Conservation (phyloP, 2,113 vertebrate genomes). For the Ochotona princeps region DNA sequence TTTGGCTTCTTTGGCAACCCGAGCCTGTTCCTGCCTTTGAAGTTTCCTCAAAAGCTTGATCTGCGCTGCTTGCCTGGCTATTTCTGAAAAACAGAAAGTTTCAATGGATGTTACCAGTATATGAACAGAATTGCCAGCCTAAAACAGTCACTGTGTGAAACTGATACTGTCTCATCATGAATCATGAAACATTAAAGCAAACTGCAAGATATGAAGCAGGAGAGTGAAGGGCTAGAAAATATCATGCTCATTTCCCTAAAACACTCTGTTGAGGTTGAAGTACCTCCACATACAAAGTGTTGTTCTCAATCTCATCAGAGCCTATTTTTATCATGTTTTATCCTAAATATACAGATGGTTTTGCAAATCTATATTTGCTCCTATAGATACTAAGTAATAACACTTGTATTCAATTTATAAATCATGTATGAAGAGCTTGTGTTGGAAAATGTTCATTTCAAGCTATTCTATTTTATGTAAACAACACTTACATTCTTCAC, state of each 20-base stretch:
- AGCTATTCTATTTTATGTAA: constrained; percentile 49
- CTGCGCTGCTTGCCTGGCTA: constrained; percentile 96
- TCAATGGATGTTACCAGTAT: constrained; percentile 41
- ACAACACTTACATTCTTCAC: background rate
- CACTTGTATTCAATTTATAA: background rate
- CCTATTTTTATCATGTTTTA: background rate
- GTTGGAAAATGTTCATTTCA: constrained; percentile 7
- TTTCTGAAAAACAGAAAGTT: constrained; percentile 89
- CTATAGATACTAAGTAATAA: constrained; percentile 36
- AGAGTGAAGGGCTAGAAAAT: background rate
- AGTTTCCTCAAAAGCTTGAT: constrained; percentile 97
- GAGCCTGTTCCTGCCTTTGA: constrained; percentile 95
- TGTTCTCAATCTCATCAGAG: constrained; percentile 12
- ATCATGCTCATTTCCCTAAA: background rate
- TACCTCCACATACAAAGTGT: background rate
- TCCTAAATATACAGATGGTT: constrained; percentile 32
- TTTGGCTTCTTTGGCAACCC: constrained; percentile 95
- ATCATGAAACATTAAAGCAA: constrained; percentile 7
- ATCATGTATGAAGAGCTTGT: background rate
- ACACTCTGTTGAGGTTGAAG: background rate
- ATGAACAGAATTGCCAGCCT: background rate
- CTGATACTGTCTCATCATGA: background rate
- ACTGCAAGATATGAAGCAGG: background rate
- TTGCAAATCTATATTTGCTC: constrained; percentile 31
- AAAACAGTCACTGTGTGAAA: constrained; percentile 3